Conservation (phyloP, 2,888 invertebrate species). For the Rugalucina vietnamica region DNA sequence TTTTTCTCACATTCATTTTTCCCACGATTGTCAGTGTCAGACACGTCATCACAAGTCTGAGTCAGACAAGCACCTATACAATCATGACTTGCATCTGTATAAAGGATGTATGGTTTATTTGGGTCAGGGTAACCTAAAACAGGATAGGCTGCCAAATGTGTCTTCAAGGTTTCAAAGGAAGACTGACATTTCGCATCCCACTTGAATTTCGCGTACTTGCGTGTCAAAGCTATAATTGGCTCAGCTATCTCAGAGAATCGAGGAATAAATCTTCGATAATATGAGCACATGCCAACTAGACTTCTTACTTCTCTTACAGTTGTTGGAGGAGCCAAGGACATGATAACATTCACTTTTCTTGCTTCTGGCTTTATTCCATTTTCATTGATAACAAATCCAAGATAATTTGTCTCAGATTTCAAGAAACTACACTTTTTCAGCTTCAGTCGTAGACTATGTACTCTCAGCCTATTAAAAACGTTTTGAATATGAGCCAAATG, state of each 20-base stretch:
- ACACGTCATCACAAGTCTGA: neutral
- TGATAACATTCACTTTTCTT: constrained; percentile 33
- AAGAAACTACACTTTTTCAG: constrained; percentile 45
- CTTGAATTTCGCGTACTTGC: constrained; percentile 18
- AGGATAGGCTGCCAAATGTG: neutral
- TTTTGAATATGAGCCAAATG: constrained; percentile 43
- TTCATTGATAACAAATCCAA: constrained; percentile 38
- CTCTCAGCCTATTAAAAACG: constrained; percentile 42
- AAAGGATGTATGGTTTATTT: neutral
- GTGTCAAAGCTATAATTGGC: constrained; percentile 27
- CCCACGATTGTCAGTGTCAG: too few relatives aligned
- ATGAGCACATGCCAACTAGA: constrained; percentile 24
- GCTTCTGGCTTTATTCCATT: constrained; percentile 38
- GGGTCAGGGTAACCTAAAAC: constrained; percentile 13
- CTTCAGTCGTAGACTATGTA: constrained; percentile 35
- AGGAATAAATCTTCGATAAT: constrained; percentile 39
- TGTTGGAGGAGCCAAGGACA: constrained; percentile 31
- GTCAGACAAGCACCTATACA: constrained; percentile 24
- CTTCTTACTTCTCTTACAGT: constrained; percentile 23
- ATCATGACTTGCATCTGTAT: constrained; percentile 20
- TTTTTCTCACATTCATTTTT: neutral
- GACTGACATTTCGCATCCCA: constrained; percentile 19
- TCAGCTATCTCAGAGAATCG: constrained; percentile 43
- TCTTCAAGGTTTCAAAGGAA: constrained; percentile 20
- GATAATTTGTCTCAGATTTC: constrained; percentile 40